Base-by-base conservation (phyloP, 2,797 vertebrate species). In the Coracias cyanogaster region DNA sequence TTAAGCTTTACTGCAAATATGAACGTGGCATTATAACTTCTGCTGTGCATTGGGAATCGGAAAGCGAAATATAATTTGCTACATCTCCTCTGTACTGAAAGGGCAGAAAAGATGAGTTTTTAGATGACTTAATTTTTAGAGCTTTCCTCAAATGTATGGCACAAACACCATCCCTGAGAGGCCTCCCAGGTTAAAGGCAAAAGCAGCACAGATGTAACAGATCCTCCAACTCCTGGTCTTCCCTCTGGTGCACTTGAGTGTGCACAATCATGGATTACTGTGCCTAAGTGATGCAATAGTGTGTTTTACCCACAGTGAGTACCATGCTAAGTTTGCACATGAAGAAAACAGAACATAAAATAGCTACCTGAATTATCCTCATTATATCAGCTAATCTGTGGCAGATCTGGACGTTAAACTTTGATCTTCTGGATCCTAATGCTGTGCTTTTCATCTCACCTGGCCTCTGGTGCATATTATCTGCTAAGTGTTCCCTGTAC, bases 231-330 rank as follows among this genome's bases (percentile, higher is more conserved):
- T 45, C 28, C 15, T 15, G 15, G 18, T 2, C 29, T 86, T 62
- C 69, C 54, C 54, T 79, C 54, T 43, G 18, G 52, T 45, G 33
- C 51, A 58, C 37, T 12, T 37, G 19, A 39, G 28, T 4, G 4
- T 10, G 21, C n/a, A 25, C 6, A 70, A n/a, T 11, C 43, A 51
- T 1, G 0, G 60, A 70, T 52, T 3, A 1, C 26, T 37, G 37
- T 26, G 17, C 48, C 21, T 28, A 35, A 28, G 18, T 26, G 48
- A 74, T 37, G 15, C 43, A 67, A 5, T 0, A 15, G 14, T 5
- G 24, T 61, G 41, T 61, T 90, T 80, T 41, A 52, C 20, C 11
- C 43, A 35, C 28, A 43, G 17, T 5, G 18, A 61, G 9, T 20
- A 28, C 20, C 13, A 11, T 10, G 26, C 13, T 66, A 39, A 46